These are phyloP conservation scores for Bombycilla garrulus DNA, from an alignment of 2,113 vertebrate genomes.

Conservation along the genomic window DNA sequence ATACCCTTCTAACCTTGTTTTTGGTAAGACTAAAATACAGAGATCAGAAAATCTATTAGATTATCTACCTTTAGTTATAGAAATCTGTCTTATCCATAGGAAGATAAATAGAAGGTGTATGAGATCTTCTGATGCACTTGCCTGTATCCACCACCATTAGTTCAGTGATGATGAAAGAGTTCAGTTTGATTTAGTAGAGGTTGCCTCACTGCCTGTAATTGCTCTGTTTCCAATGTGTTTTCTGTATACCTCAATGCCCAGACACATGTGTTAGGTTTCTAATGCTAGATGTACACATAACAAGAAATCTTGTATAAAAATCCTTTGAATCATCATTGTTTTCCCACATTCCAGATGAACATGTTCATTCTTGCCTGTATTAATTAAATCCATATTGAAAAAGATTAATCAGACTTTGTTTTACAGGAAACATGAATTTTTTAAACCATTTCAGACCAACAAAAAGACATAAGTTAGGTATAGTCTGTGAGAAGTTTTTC, in stretches of 20 bases:
- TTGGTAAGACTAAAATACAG: neutral
- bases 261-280: neutral
- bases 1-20: neutral
- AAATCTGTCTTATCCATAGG: neutral
- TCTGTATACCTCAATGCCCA: neutral
- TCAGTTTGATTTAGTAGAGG: neutral
- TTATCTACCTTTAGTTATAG: neutral
- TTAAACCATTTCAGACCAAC: neutral
- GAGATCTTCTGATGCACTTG: neutral
- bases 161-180: neutral
- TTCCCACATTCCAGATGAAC: neutral
- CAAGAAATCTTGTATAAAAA: neutral
- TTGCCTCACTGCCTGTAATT: neutral
- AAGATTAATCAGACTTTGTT: conserved; percentile 4
- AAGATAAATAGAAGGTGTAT: neutral
- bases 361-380: neutral
- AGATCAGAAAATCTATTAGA: neutral
- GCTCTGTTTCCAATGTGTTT: neutral
- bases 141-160: neutral
- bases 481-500: neutral
- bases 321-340: neutral
- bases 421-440: neutral
- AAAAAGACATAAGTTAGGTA: neutral
- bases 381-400: neutral
- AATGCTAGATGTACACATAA: neutral